A percentile compares a stretch with the other conserved stretches of the same genome.
These are phyloP conservation scores for Arremon aurantiirostris DNA, from an alignment of 2,797 vertebrate species.

Conservation along the genomic window DNA sequence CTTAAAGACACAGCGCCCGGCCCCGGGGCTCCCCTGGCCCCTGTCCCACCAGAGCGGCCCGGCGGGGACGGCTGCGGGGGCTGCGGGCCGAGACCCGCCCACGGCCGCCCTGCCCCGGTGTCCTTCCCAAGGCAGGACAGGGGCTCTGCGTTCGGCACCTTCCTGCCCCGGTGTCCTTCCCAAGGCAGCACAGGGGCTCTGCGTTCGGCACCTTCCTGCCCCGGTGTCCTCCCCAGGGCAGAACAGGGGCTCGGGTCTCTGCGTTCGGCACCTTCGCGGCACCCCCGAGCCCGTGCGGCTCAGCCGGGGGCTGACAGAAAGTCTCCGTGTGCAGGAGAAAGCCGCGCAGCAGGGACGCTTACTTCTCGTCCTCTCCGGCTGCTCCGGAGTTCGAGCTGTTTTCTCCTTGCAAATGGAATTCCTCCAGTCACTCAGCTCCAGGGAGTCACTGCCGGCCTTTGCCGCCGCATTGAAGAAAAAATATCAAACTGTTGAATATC, in stretches of 20 bases:
- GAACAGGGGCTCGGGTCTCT: fast-evolving
- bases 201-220: not conserved
- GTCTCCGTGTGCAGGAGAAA: fast-evolving
- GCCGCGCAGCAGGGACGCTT: fast-evolving
- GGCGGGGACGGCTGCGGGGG: not conserved
- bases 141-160: not conserved
- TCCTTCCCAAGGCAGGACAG: not conserved
- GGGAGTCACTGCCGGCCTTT: not conserved
- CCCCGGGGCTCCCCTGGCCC: fast-evolving
- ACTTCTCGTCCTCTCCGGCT: not conserved
- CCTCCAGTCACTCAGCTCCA: fast-evolving
- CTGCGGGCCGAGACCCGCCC: not conserved
- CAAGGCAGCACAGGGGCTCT: too few species aligned
- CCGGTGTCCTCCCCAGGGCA: not conserved
- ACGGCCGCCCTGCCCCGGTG: not conserved
- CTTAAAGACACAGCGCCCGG: constrained; percentile 2
- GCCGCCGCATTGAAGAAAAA: fast-evolving
- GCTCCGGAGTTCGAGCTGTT: fast-evolving
- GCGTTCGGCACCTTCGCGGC: not conserved
- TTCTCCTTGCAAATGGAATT: not conserved
- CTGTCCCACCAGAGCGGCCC: not conserved
- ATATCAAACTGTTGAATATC: too few species aligned
- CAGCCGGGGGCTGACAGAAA: not conserved
- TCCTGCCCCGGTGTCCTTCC: not conserved
- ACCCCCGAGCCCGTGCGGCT: fast-evolving